phyloP scores from a whole-genome alignment of 2,888 invertebrate species.

The Cotesia congregata region DNA sequence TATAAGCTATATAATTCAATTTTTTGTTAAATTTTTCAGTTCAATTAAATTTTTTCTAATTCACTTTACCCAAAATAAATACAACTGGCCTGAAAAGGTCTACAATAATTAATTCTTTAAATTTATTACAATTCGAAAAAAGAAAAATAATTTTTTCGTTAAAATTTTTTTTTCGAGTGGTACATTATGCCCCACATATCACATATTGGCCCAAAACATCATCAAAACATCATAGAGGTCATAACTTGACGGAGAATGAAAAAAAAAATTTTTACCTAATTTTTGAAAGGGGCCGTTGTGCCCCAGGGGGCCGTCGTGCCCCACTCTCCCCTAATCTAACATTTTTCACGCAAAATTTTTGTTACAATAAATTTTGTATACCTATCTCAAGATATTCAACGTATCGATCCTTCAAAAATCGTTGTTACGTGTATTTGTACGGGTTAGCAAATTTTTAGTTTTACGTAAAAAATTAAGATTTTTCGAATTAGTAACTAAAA shows the following conservation, averaged over 20 bases:
- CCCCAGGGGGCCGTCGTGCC: not conserved
- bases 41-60: not conserved
- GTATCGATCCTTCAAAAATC: no score
- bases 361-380: no score
- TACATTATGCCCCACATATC: not conserved
- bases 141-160: not conserved
- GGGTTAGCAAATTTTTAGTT: no score
- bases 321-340: no score
- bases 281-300: not conserved
- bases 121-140: not conserved
- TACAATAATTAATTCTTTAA: not conserved
- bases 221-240: not conserved
- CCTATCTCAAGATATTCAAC: no score
- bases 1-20: no score
- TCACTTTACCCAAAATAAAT: not conserved
- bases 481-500: no score
- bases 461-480: no score
- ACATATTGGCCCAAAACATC: not conserved
- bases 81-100: not conserved
- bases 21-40: not conserved
- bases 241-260: not conserved
- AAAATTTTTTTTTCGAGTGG: not conserved
- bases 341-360: no score
- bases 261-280: not conserved
- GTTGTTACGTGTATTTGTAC: no score